phyloP scores from a whole-genome alignment of 2,888 invertebrate species.

The Clusia tigrina region DNA sequence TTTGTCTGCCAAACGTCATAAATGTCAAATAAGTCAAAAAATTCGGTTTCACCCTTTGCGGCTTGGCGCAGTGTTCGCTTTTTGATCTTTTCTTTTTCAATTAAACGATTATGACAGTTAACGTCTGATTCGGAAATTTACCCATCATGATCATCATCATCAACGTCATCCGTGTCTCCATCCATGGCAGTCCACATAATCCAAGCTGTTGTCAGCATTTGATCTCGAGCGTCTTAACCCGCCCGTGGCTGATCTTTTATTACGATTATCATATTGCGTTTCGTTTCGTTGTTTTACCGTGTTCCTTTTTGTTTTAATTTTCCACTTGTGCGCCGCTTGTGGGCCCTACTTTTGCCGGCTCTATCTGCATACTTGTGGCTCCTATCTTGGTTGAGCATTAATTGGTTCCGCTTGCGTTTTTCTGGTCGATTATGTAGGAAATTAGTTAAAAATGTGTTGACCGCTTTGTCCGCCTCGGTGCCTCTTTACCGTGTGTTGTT shows the following conservation, averaged over 20 bases:
- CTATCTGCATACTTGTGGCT: neutral
- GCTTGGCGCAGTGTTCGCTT: neutral
- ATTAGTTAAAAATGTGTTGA: neutral
- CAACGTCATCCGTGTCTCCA: neutral
- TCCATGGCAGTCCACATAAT: neutral
- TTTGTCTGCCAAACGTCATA: slow-evolving; percentile 40
- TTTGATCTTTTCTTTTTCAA: slow-evolving; percentile 5
- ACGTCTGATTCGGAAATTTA: neutral
- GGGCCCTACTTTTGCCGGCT: neutral
- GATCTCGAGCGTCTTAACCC: neutral
- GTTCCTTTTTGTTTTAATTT: neutral
- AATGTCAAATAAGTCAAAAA: slow-evolving; percentile 53
- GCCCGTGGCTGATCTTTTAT: slow-evolving; percentile 3
- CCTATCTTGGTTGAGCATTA: neutral
- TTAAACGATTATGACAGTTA: slow-evolving; percentile 8
- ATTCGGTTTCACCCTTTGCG: slow-evolving; percentile 31
- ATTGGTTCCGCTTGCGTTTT: slow-evolving; percentile 6
- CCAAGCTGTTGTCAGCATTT: neutral
- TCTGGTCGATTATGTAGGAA: neutral
- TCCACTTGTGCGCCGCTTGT: neutral
- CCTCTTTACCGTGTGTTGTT: neutral
- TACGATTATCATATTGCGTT: neutral
- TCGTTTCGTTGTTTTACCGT: too few species aligned
- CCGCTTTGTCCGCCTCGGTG: neutral
- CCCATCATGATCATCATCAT: neutral